These are phyloP conservation scores for Papilio demoleus DNA, from an alignment of 2,888 invertebrate species.

Conservation along the genomic window DNA sequence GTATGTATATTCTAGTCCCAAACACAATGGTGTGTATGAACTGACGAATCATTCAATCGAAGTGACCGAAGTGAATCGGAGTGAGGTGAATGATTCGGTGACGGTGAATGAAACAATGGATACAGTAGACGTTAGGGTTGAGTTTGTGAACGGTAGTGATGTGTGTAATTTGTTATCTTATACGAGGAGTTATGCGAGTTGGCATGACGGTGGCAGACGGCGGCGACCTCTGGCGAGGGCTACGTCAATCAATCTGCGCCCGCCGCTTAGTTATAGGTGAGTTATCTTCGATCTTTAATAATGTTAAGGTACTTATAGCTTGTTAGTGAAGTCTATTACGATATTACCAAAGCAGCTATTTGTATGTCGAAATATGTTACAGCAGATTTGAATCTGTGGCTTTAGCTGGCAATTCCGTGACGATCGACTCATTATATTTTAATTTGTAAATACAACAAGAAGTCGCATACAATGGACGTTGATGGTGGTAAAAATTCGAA, in stretches of 20 bases:
- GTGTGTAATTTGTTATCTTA: slow-evolving; percentile 67
- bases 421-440: no score
- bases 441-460: no score
- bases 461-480: no score
- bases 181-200: slow-evolving; percentile 74
- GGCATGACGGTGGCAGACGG: slow-evolving; percentile 72
- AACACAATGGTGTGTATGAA: slow-evolving; percentile 73
- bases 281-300: slow-evolving; percentile 47
- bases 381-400: no score
- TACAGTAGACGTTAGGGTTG: slow-evolving; percentile 61
- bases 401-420: no score
- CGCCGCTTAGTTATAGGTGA: slow-evolving; percentile 81
- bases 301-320: not conserved
- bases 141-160: slow-evolving; percentile 64
- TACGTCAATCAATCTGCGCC: slow-evolving; percentile 73
- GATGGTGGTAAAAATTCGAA: no score
- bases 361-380: not conserved
- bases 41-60: slow-evolving; percentile 63
- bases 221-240: slow-evolving; percentile 56
- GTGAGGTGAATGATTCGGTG: slow-evolving; percentile 47
- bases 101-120: slow-evolving; percentile 59
- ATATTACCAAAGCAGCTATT: no score
- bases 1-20: slow-evolving; percentile 77
- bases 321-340: no score
- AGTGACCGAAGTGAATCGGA: slow-evolving; percentile 49